Evolutionary conservation across 2,888 invertebrate genomes (phyloP).

Genomic region (Ethmia dodecea): DNA sequence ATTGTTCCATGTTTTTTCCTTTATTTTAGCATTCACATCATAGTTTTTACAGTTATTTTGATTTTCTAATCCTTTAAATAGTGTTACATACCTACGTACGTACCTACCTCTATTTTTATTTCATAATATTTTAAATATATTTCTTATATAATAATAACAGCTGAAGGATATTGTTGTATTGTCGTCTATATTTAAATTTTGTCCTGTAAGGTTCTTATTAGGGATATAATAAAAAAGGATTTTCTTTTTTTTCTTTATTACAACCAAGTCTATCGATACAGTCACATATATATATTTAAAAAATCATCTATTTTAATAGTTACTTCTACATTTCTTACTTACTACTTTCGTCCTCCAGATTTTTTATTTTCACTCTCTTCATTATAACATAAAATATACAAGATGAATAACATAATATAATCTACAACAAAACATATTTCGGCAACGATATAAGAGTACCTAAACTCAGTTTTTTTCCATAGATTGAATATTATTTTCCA

Average conservation of each 20-base stretch:
- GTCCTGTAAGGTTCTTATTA: not conserved
- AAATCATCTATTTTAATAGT: conserved; percentile 29
- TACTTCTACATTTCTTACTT: no score
- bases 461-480: no score
- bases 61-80: conserved; percentile 17
- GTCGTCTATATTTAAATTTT: not conserved
- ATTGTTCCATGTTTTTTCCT: conserved; percentile 22
- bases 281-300: conserved; percentile 53
- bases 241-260: conserved; percentile 51
- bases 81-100: conserved; percentile 1
- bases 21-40: no score
- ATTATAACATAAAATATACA: no score
- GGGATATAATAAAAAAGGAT: not conserved
- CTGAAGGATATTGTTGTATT: not conserved
- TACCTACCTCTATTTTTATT: not conserved
- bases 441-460: no score
- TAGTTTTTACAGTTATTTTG: no score
- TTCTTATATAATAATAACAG: not conserved
- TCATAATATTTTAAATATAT: not conserved
- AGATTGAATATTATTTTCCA: no score
- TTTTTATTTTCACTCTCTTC: no score
- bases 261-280: conserved; percentile 69
- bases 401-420: not conserved
- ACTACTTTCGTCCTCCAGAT: not conserved
- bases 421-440: conserved; percentile 12